These are phyloP conservation scores for Chloroceryle amazona DNA, from an alignment of 2,797 vertebrate genomes.

Conservation along the genomic window DNA sequence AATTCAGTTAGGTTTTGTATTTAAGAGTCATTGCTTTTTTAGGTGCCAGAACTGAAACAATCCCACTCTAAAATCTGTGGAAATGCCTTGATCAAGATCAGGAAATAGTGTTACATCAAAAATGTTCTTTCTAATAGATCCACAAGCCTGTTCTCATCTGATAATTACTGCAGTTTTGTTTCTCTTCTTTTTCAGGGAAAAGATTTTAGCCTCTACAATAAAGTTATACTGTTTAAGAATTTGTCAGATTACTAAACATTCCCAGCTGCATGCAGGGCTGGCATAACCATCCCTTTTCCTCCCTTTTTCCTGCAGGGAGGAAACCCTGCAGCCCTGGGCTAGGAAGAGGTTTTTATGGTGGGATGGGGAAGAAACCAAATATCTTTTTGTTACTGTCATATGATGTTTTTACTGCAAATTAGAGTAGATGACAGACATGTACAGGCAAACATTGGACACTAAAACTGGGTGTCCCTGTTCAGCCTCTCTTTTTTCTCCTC, in stretches of 20 bases:
- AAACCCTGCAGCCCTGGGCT: background rate
- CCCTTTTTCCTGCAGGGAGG: background rate
- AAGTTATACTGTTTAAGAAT: background rate
- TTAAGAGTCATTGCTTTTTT: background rate
- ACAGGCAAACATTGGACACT: background rate
- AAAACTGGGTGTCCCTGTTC: background rate
- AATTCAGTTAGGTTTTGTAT: background rate
- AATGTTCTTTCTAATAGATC: background rate
- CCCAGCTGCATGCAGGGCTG: background rate
- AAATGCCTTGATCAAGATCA: background rate
- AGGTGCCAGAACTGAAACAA: background rate
- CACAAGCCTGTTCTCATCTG: background rate
- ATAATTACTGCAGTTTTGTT: constrained; percentile 26
- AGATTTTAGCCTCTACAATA: background rate
- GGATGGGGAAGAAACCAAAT: background rate
- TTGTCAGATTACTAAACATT: background rate
- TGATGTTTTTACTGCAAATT: background rate
- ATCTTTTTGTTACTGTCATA: background rate
- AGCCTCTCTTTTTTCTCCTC: background rate
- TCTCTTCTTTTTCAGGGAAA: constrained; percentile 25
- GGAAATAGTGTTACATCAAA: background rate
- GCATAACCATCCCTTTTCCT: background rate
- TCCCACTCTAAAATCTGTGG: background rate
- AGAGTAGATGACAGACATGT: background rate
- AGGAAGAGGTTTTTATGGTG: background rate